Evolutionary conservation across 2,113 vertebrate species (phyloP), one percentile per base, ranked within the genome.

Genomic region (Dipodomys stephensi): DNA sequence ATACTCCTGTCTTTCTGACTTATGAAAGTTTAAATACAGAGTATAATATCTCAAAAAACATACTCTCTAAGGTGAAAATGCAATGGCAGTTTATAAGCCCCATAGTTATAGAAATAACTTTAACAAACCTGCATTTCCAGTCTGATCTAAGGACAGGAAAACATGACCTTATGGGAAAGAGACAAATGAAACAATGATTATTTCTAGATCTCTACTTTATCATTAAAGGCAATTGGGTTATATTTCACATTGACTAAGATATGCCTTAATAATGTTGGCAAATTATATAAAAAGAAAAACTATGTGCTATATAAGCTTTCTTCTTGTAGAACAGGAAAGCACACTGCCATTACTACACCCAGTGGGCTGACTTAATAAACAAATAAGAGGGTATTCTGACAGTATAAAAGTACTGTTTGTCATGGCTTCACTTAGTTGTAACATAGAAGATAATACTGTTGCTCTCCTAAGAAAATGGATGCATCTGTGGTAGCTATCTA

Each of bases 221-320:
- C 92, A 92, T 88, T 90, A 74, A 91, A 88, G 16, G 53, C 83
- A 35, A 9, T 46, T 72, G 93, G 69, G 44, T 80, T 92, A 46
- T 81, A 32, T 35, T 84, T 15, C 53, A 25, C 23, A 3, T 80
- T 92, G 68, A 27, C 83, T 60, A 30, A 88, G 53, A 88, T 11
- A 46, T 78, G 72, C 25, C 69, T 64, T 93, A 79, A 74, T 25
- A 39, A 46, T 53, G 39, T 60, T 79, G 88, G 60, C 76, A 76
- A 39, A 1, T 83, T 28, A 32, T 39, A 46, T 27, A 32, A 64
- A 83, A 71, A 83, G 69, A 69, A 84, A 77, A 32, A 39, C n/a
- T 18, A 7, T 81, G 22, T 60, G 60, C 46, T 35, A 0, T 28
- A 23, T n/a, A n/a, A 27, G 7, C 85, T 85, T 92, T 27, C 74